These are phyloP conservation scores for Zaprionus bogoriensis DNA, from an alignment of 2,888 invertebrate genomes.

Conservation along the genomic window DNA sequence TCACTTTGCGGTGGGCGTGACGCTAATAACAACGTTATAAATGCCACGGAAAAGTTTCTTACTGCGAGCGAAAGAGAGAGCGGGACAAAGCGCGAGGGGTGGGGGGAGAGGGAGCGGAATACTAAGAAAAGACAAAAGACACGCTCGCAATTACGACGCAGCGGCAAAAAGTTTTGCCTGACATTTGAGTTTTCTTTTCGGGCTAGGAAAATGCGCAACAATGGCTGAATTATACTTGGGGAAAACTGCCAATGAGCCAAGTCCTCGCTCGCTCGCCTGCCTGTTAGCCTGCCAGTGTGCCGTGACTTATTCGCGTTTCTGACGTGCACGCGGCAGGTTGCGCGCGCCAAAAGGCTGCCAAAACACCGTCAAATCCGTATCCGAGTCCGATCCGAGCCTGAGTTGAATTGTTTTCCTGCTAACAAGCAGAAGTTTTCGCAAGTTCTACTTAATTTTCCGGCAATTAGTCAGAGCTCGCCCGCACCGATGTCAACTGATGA, in stretches of 20 bases:
- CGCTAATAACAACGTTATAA: constrained; percentile 48
- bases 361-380: not conserved
- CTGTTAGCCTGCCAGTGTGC: no score
- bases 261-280: constrained; percentile 17
- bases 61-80: constrained; percentile 21
- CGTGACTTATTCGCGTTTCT: constrained; percentile 74
- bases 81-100: constrained; percentile 26
- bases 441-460: constrained; percentile 63
- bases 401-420: constrained; percentile 5
- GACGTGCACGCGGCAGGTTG: constrained; percentile 56
- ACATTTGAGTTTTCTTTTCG: constrained; percentile 55
- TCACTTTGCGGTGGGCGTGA: constrained; percentile 12
- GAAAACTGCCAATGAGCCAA: constrained; percentile 20
- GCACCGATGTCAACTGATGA: constrained; percentile 64
- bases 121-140: constrained; percentile 58
- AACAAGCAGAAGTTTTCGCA: constrained; percentile 16
- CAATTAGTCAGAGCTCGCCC: constrained; percentile 57
- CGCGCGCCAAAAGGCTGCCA: constrained; percentile 12
- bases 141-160: constrained; percentile 67
- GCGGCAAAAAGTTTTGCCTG: constrained; percentile 62
- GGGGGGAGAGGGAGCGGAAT: constrained; percentile 21
- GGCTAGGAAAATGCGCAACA: constrained; percentile 67
- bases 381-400: constrained; percentile 3
- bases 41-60: constrained; percentile 45
- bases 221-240: constrained; percentile 41